These are phyloP conservation scores for Hozukius guyotensis DNA, from an alignment of 2,797 vertebrate species.

Conservation along the genomic window DNA sequence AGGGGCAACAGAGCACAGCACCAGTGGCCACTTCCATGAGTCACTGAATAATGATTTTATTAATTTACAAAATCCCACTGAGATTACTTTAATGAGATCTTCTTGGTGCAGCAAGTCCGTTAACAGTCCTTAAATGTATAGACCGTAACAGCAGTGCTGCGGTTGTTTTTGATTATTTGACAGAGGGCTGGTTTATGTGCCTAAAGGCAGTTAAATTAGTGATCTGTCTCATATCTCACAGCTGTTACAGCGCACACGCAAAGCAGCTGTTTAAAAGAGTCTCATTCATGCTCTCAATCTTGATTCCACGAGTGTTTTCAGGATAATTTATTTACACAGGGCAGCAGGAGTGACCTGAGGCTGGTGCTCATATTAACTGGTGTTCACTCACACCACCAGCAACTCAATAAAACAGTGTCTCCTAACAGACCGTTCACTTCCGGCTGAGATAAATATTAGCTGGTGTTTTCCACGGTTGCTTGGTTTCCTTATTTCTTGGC, in stretches of 20 bases:
- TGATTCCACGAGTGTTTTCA: neutral
- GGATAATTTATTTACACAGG: constrained; percentile 17
- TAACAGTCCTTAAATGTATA: constrained; percentile 8
- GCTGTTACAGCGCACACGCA: neutral
- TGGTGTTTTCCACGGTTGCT: neutral
- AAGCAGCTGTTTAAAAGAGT: neutral
- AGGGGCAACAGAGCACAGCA: constrained; percentile 47
- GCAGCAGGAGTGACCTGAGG: neutral
- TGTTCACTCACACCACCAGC: neutral
- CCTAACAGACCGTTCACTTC: neutral
- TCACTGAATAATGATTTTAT: constrained; percentile 50
- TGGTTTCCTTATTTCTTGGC: constrained; percentile 28
- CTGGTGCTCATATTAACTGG: neutral
- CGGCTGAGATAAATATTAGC: constrained; percentile 15
- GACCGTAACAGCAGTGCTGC: neutral
- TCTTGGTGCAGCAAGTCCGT: neutral
- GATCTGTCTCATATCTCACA: neutral
- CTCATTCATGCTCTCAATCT: neutral
- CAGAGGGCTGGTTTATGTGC: constrained; percentile 3
- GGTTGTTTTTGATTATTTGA: constrained; percentile 10
- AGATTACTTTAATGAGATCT: constrained; percentile 37
- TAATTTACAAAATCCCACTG: constrained; percentile 39
- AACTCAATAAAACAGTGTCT: neutral
- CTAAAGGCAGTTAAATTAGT: neutral
- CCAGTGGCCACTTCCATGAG: constrained; percentile 41